Evolutionary conservation across 2,888 invertebrate genomes (phyloP).

Genomic region (Diadegma fenestrale): DNA sequence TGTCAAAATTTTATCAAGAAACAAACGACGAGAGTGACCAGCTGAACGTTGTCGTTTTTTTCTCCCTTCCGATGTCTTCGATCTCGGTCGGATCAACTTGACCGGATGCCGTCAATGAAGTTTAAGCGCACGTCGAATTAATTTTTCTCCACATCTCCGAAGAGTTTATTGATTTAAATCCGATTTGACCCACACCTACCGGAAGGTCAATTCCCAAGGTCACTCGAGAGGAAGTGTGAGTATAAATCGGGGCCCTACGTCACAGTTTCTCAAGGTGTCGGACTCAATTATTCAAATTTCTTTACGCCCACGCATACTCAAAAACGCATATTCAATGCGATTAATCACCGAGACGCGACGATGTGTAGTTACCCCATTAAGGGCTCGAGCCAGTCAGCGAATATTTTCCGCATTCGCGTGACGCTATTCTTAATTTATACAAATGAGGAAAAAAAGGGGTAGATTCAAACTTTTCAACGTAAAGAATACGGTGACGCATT

Average conservation of each 20-base stretch:
- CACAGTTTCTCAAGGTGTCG: constrained; percentile 42
- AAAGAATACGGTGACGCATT: constrained; percentile 37
- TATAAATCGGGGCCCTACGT: constrained; percentile 8
- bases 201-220: neutral
- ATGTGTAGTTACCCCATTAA: constrained; percentile 23
- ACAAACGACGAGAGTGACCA: constrained; percentile 13
- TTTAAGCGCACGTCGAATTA: too few species aligned
- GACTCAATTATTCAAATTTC: constrained; percentile 57
- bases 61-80: neutral
- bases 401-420: constrained; percentile 36
- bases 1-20: neutral
- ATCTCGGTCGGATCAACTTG: too few species aligned
- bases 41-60: neutral
- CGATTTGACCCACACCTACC: neutral
- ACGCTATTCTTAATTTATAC: neutral
- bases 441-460: neutral
- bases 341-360: constrained; percentile 1
- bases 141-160: neutral
- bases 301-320: neutral
- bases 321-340: constrained; percentile 46
- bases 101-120: too few species aligned
- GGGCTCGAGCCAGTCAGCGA: constrained; percentile 29
- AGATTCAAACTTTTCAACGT: constrained; percentile 2
- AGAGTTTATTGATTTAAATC: constrained; percentile 21
- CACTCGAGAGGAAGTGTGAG: neutral